phyloP scores from a whole-genome alignment of 2,888 invertebrate genomes.

The Xestoiulus laeticollis region DNA sequence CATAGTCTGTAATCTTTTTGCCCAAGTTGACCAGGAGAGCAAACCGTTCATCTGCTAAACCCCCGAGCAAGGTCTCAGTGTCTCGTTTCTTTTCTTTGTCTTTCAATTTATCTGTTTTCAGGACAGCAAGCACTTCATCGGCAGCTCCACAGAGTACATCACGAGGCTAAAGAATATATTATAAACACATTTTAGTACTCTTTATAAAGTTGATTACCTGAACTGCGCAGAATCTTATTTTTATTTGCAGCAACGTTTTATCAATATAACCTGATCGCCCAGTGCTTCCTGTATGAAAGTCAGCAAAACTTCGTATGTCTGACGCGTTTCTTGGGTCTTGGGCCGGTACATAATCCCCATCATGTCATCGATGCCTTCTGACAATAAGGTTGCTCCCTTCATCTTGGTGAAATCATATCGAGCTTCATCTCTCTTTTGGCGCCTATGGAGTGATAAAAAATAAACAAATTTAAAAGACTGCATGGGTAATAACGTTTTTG shows the following conservation, averaged over 20 bases:
- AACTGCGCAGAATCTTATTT: background rate
- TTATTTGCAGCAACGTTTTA: background rate
- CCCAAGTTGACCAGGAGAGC: slow-evolving; percentile 95
- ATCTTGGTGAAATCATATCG: slow-evolving; percentile 88
- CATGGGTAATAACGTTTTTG: background rate
- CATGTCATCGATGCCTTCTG: slow-evolving; percentile 90
- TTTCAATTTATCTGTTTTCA: slow-evolving; percentile 94
- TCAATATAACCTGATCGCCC: slow-evolving; percentile 75
- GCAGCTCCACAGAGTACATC: slow-evolving; percentile 98
- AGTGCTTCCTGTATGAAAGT: slow-evolving; percentile 97
- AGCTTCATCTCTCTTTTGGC: slow-evolving; percentile 90
- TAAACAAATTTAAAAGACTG: slow-evolving; percentile 49
- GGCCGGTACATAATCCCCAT: slow-evolving; percentile 95
- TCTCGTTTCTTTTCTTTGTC: slow-evolving; percentile 94
- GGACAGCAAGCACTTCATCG: slow-evolving; percentile 94
- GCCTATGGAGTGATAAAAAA: slow-evolving; percentile 66
- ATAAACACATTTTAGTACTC: background rate
- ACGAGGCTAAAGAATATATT: slow-evolving; percentile 73
- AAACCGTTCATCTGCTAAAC: slow-evolving; percentile 88
- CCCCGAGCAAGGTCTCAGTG: slow-evolving; percentile 84
- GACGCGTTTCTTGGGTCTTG: slow-evolving; percentile 95
- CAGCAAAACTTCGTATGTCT: slow-evolving; percentile 94
- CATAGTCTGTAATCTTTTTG: slow-evolving; percentile 98
- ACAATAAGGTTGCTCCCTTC: slow-evolving; percentile 84
- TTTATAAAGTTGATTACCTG: background rate